Conservation (phyloP, 2,113 vertebrate genomes). For the Coreoperca whiteheadi region DNA sequence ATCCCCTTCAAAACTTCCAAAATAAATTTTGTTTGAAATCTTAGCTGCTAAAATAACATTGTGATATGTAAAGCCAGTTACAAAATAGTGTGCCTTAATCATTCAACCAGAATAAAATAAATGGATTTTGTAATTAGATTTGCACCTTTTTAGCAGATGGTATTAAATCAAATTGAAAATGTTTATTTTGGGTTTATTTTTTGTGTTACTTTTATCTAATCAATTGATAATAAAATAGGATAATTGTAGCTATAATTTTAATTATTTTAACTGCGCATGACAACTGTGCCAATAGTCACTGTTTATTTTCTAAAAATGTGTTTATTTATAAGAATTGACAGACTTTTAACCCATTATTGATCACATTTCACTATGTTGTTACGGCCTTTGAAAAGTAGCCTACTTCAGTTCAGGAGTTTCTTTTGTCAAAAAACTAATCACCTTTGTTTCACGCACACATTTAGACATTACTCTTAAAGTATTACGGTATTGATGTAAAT, state of each 20-base stretch:
- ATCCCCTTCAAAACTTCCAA: not conserved
- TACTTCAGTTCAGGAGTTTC: not conserved
- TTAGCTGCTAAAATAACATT: not conserved
- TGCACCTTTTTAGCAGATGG: not conserved
- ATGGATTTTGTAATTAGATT: not conserved
- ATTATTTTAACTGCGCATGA: not conserved
- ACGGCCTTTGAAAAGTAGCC: not conserved
- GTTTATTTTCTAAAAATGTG: not conserved
- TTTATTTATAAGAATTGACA: not conserved
- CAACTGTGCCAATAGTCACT: not conserved
- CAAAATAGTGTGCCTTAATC: not conserved
- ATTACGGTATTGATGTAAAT: not conserved
- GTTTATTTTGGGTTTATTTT: not conserved
- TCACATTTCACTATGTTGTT: not conserved
- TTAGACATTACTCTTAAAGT: not conserved
- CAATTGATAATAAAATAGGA: not conserved
- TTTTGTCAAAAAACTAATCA: not conserved
- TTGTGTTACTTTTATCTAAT: not conserved
- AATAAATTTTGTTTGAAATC: not conserved
- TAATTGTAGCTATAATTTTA: not conserved
- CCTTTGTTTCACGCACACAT: no score
- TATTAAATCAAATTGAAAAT: no score
- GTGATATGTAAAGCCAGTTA: not conserved
- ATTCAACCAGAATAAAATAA: not conserved
- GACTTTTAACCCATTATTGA: not conserved